Evolutionary conservation across 2,888 invertebrate species (phyloP).

Genomic region (Cosmia trapezina): DNA sequence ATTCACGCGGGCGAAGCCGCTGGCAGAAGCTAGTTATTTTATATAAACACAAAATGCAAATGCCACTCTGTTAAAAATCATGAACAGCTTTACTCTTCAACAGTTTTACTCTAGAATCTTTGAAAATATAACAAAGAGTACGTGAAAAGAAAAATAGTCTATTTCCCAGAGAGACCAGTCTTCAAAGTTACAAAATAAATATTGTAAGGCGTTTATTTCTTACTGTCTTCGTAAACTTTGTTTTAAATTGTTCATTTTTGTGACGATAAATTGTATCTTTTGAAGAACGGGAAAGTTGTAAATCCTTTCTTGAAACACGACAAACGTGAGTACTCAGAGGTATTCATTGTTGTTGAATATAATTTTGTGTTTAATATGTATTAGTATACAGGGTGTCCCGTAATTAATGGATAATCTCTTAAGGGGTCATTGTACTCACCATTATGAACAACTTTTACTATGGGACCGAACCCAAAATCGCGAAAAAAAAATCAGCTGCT

Average conservation of each 20-base stretch:
- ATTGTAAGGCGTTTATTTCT: slow-evolving; percentile 45
- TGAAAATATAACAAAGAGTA: slow-evolving; percentile 18
- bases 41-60: background rate
- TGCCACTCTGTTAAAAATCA: background rate
- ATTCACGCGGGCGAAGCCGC: no score
- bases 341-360: background rate
- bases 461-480: no score
- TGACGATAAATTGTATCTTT: slow-evolving; percentile 30
- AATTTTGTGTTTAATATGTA: background rate
- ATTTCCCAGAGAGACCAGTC: slow-evolving; percentile 26
- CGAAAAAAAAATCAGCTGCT: no score
- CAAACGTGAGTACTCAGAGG: background rate
- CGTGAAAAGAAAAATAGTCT: slow-evolving; percentile 10
- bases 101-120: slow-evolving; percentile 6
- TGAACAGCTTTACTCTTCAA: slow-evolving; percentile 8
- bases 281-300: slow-evolving; percentile 2
- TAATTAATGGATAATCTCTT: no score
- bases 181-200: slow-evolving; percentile 50
- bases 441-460: no score
- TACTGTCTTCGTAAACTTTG: slow-evolving; percentile 47
- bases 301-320: slow-evolving; percentile 9
- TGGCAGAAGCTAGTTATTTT: no score
- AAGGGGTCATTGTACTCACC: no score
- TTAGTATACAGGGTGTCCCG: no score
- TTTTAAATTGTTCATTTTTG: slow-evolving; percentile 42